phyloP scores from a whole-genome alignment of 2,888 invertebrate species.

The Lasioglossum calceatum region DNA sequence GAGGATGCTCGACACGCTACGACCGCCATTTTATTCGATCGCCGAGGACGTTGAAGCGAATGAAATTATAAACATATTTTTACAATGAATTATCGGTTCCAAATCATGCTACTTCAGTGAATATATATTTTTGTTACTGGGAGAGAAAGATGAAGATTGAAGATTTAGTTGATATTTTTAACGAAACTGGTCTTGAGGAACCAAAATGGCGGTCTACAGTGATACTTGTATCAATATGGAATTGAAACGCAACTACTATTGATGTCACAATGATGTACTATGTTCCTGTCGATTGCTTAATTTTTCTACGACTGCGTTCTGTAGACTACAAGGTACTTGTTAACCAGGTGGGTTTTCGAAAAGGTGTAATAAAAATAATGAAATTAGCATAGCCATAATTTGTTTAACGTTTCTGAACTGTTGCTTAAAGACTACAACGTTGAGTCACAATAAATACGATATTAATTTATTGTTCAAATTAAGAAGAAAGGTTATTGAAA shows the following conservation, averaged over 20 bases:
- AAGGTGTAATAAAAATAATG: too few relatives aligned
- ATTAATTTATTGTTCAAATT: too few relatives aligned
- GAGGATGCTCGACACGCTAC: not conserved
- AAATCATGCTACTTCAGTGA: not conserved
- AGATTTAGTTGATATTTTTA: not conserved
- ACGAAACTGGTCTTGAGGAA: not conserved
- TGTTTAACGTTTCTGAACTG: not conserved
- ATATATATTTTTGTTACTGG: not conserved
- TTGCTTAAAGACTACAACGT: not conserved
- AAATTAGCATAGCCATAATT: too few relatives aligned
- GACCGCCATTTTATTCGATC: conserved; percentile 2
- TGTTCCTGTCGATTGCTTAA: conserved; percentile 28
- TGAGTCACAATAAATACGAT: too few relatives aligned
- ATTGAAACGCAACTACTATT: not conserved
- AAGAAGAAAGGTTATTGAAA: too few relatives aligned
- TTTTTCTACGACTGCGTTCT: not conserved
- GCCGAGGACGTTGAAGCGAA: not conserved
- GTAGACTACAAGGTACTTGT: not conserved
- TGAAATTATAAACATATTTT: not conserved
- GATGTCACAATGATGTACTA: not conserved
- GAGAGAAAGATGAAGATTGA: not conserved
- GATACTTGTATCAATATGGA: not conserved
- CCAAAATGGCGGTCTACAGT: not conserved
- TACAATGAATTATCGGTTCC: not conserved
- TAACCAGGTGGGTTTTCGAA: too few relatives aligned